phyloP scores from a whole-genome alignment of 2,888 invertebrate genomes.

The Ophraella communa region DNA sequence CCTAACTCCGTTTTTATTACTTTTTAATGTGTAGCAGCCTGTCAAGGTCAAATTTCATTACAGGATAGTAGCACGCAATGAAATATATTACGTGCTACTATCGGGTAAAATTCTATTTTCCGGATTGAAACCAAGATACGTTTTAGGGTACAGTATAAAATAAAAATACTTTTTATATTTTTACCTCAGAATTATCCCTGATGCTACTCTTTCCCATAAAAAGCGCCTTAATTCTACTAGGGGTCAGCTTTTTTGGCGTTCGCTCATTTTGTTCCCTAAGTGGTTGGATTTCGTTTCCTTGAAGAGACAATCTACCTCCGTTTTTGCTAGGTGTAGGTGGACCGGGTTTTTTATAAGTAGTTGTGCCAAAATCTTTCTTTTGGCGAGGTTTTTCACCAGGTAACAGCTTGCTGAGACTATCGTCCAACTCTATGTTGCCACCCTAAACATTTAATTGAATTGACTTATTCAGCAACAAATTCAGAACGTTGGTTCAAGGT shows the following conservation, averaged over 20 bases:
- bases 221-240: constrained; percentile 69
- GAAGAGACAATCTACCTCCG: constrained; percentile 72
- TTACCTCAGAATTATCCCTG: constrained; percentile 45
- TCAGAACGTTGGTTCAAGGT: too few species aligned
- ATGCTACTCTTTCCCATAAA: constrained; percentile 61
- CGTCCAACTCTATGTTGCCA: constrained; percentile 55
- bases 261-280: constrained; percentile 59
- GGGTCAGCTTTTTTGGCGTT: constrained; percentile 65
- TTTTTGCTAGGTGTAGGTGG: constrained; percentile 88
- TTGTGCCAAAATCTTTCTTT: constrained; percentile 69
- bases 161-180: too few species aligned
- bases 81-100: too few species aligned
- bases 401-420: constrained; percentile 58
- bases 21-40: too few species aligned
- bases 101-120: too few species aligned
- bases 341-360: constrained; percentile 83
- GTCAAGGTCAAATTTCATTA: too few species aligned
- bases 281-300: constrained; percentile 65
- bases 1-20: too few species aligned
- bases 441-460: constrained; percentile 46
- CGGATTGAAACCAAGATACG: too few species aligned
- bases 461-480: too few species aligned
- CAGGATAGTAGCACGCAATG: too few species aligned
- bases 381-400: constrained; percentile 57
- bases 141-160: too few species aligned